phyloP scores from a whole-genome alignment of 2,888 invertebrate species.

The Trileptium ribeirensis region DNA sequence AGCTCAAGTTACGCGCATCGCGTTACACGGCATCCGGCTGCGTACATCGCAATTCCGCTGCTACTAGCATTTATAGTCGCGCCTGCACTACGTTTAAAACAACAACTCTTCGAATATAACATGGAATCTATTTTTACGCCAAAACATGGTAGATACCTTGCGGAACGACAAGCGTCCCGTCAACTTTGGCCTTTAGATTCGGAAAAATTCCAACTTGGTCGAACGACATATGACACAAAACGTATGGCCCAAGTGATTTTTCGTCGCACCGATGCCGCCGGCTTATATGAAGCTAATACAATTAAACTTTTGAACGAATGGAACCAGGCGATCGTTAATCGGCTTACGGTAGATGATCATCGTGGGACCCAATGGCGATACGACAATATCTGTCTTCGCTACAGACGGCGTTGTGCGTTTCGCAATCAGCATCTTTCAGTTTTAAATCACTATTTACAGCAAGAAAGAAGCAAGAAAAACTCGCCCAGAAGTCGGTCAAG shows the following conservation, averaged over 20 bases:
- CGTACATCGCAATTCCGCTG: neutral
- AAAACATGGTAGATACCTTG: neutral
- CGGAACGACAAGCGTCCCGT: neutral
- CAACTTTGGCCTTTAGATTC: neutral
- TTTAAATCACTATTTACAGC: no score
- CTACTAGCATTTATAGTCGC: neutral
- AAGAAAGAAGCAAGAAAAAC: neutral
- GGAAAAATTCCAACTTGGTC: neutral
- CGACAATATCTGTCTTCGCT: neutral
- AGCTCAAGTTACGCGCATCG: neutral
- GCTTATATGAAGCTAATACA: no score
- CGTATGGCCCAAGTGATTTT: neutral
- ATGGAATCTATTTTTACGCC: neutral
- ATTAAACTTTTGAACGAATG: neutral
- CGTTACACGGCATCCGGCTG: neutral
- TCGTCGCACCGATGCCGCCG: no score
- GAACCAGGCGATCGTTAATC: neutral
- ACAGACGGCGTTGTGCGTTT: neutral
- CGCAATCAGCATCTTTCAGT: neutral
- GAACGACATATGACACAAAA: neutral
- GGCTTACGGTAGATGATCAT: neutral
- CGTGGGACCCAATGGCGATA: neutral
- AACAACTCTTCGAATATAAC: neutral
- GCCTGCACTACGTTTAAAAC: neutral
- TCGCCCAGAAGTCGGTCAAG: neutral